Evolutionary conservation across 1,140 invertebrate genomes (phyloP), one percentile per base, ranked within the genome.

Genomic region (Drosophila bocqueti): DNA sequence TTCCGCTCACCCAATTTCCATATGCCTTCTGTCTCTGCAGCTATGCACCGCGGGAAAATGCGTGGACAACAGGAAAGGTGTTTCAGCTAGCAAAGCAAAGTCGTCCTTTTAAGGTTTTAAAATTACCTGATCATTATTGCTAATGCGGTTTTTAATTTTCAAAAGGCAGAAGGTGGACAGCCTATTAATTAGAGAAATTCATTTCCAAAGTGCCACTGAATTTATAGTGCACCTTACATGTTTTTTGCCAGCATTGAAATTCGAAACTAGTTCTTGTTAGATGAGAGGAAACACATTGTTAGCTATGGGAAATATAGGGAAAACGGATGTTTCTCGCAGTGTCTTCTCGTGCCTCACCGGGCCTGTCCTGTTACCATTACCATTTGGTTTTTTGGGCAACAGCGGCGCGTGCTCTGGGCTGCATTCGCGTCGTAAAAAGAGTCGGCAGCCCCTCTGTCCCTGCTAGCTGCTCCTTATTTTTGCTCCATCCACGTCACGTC

Each of bases 341-440:
- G 63, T 6, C 6, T 0, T 8, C 16, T 42, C 24, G 58, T 31
- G 58, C 42, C 16, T 55, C 61, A 18, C 49, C 24, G 49, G 34
- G 3, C 26, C 16, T 47, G 9, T 60, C 15, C 38, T 73, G 67
- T 38, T 73, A 43, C 73, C 74, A 67, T 67, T 76, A 21, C 54
- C 73, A 52, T 76, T 66, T 46, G 36, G 24, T 29, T 49, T 45
- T 76, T 43, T 38, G 46, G 54, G 47, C 46, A 49, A 75, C 59
- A 57, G 71, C n/a, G 49, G 43, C 59, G 72, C 72, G 74, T 76
- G 74, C 74, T 38, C 46, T 43, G 73, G 73, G 46, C 16, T 76
- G 74, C 74, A 76, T 67, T 67, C 63, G 73, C 26, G 9, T 38
- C 61, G 57, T 59, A 59, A 59, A 52, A n/a, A 52, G 42, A 40